Percentiles rank a stretch among this genome's conserved stretches.
These are phyloP conservation scores for Hemithea aestivaria DNA, from an alignment of 2,888 invertebrate genomes.

Conservation along the genomic window DNA sequence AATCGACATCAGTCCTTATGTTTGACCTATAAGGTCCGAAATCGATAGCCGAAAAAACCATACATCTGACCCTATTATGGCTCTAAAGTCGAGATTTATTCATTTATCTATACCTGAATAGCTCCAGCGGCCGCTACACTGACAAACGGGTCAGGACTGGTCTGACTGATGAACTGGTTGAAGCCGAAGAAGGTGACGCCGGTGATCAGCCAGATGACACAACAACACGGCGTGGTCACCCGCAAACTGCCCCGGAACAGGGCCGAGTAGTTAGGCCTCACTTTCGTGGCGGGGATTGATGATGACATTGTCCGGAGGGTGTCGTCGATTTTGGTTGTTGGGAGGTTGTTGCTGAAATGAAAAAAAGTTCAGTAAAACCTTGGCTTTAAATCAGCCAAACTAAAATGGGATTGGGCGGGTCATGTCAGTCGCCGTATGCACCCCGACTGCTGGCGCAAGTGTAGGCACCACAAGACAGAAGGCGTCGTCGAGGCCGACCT, in stretches of 20 bases:
- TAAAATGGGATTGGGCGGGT: too few relatives aligned
- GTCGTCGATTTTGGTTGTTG: constrained; percentile 66
- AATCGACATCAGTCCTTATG: too few relatives aligned
- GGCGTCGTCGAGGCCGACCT: too few relatives aligned
- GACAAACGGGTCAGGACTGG: constrained; percentile 88
- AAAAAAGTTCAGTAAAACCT: not conserved
- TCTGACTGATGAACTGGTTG: constrained; percentile 88
- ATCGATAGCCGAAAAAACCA: too few relatives aligned
- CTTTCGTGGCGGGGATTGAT: constrained; percentile 39
- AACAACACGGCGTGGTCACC: constrained; percentile 82
- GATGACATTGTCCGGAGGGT: constrained; percentile 54
- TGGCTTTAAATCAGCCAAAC: too few relatives aligned
- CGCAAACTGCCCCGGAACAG: constrained; percentile 82
- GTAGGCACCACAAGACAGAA: too few relatives aligned
- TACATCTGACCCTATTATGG: too few relatives aligned
- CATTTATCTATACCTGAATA: too few relatives aligned
- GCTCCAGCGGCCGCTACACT: constrained; percentile 85
- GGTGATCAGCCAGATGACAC: constrained; percentile 88
- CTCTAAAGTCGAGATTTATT: too few relatives aligned
- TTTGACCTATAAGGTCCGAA: too few relatives aligned
- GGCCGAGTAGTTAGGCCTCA: constrained; percentile 77
- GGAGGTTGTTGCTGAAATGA: constrained; percentile 66
- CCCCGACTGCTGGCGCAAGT: too few relatives aligned
- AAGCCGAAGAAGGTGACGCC: constrained; percentile 92
- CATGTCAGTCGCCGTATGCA: too few relatives aligned